These are phyloP conservation scores for Hydropotes inermis DNA, from an alignment of 2,113 vertebrate species.

Conservation along the genomic window DNA sequence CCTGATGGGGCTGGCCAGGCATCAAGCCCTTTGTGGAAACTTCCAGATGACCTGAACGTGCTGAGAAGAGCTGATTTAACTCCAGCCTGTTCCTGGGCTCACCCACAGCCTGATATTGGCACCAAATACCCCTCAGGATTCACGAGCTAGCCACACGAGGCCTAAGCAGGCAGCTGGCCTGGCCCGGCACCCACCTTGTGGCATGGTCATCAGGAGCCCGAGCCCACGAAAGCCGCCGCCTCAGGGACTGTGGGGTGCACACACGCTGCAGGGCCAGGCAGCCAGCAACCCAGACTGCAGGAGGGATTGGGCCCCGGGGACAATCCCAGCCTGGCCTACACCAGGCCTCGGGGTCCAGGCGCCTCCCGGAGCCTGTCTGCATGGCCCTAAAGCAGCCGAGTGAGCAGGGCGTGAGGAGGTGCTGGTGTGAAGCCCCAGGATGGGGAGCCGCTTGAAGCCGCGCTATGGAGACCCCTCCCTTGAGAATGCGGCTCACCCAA, in stretches of 20 bases:
- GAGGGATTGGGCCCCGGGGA: neutral
- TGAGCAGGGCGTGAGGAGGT: rapidly evolving
- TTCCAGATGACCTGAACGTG: neutral
- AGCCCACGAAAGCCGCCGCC: neutral
- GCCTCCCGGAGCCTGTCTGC: no score
- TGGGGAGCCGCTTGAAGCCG: rapidly evolving
- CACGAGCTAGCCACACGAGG: neutral
- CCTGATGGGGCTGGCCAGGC: neutral
- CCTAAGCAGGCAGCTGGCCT: neutral
- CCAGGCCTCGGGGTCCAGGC: neutral
- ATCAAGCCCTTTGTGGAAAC: neutral
- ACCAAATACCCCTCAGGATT: neutral
- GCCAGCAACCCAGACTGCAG: neutral
- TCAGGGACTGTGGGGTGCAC: neutral
- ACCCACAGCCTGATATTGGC: neutral
- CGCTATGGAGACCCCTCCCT: neutral
- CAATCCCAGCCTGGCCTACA: neutral
- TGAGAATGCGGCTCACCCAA: neutral
- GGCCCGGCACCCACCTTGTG: neutral
- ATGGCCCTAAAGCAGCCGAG: neutral
- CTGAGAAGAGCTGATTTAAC: neutral
- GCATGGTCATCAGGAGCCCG: neutral
- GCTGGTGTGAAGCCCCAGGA: neutral
- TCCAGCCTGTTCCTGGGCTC: neutral
- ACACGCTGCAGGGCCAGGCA: neutral